phyloP scores from a whole-genome alignment of 92 coral and sea anemone species.

The Zoanthus sansibaricus region DNA sequence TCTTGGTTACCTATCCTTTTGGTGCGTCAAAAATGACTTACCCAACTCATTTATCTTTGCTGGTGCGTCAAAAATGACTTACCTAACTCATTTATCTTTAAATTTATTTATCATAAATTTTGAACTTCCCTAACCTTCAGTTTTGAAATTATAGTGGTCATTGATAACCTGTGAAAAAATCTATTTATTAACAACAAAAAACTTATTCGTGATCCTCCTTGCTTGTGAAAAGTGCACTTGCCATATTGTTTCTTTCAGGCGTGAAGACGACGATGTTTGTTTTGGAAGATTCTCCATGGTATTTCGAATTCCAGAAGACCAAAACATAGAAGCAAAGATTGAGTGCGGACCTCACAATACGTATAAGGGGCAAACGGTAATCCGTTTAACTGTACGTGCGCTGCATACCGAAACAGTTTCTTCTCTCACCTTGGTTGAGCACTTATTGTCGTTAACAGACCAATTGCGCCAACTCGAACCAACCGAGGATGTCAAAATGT shows the following conservation, averaged over 20 bases:
- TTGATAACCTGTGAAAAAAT: no score
- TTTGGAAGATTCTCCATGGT: slow-evolving; percentile 32
- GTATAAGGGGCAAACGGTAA: slow-evolving; percentile 3
- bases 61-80: no score
- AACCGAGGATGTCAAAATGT: slow-evolving; percentile 12
- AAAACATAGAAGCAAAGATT: slow-evolving; percentile 28
- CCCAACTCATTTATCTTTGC: no score
- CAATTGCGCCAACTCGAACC: slow-evolving; percentile 16
- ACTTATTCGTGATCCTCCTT: not conserved
- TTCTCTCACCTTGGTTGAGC: not conserved
- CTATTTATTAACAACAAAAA: not conserved
- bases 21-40: no score
- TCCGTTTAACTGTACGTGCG: slow-evolving; percentile 32
- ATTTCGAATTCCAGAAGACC: slow-evolving; percentile 37
- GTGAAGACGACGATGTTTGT: slow-evolving; percentile 18
- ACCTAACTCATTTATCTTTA: no score
- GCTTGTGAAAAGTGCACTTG: not conserved
- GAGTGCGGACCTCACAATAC: slow-evolving; percentile 22
- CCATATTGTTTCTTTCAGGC: not conserved
- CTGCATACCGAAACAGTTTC: not conserved
- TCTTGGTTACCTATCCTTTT: no score
- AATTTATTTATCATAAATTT: no score
- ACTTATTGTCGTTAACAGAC: not conserved
- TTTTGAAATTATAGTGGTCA: no score
- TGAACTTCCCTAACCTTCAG: no score